Conservation (phyloP, 2,888 invertebrate species). For the Andrena bicolor region DNA sequence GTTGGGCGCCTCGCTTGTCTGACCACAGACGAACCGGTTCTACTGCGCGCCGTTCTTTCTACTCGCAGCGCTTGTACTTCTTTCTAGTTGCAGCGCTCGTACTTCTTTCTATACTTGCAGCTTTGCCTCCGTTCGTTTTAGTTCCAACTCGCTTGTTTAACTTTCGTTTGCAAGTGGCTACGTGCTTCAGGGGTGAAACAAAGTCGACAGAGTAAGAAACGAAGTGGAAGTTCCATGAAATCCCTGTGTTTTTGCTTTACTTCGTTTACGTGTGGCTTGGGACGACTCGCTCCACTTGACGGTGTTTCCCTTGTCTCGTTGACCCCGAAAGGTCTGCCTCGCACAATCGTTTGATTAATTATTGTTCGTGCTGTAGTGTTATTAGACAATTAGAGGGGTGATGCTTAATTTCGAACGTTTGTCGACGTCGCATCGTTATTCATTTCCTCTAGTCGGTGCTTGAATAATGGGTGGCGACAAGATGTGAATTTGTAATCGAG, state of each 20-base stretch:
- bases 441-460: conserved; percentile 5
- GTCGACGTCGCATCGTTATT: conserved; percentile 26
- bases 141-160: neutral
- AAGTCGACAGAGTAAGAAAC: neutral
- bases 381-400: conserved; percentile 21
- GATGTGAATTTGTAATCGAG: too few species aligned
- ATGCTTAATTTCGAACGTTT: conserved; percentile 10
- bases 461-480: neutral
- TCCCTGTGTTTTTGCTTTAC: neutral
- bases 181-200: neutral
- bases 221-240: neutral
- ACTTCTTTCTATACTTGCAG: neutral
- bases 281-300: neutral
- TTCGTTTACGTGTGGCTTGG: neutral
- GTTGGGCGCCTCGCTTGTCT: neutral
- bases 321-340: neutral
- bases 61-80: neutral
- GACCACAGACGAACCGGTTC: conserved; percentile 2
- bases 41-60: conserved; percentile 3
- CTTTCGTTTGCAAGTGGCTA: conserved; percentile 10
- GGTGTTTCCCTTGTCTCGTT: neutral
- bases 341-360: conserved; percentile 12
- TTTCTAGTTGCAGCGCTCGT: neutral
- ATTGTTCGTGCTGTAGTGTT: neutral
- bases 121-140: neutral